Evolutionary conservation across 2,797 vertebrate genomes (phyloP), one percentile per base, ranked within the genome.

Genomic region (Otolemur crassicaudatus): DNA sequence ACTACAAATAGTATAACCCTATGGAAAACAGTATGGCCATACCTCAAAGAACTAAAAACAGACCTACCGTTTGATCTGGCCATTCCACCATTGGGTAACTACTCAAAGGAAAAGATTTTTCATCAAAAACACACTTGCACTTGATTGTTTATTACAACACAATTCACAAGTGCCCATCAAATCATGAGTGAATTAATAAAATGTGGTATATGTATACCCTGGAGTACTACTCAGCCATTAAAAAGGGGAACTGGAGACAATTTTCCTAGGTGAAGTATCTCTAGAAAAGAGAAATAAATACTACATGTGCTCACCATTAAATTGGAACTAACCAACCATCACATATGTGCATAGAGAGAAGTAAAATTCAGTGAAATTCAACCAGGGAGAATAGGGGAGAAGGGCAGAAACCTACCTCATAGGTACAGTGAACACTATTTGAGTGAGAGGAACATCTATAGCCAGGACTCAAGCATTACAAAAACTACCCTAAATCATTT

Each of bases 41-140:
- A n/a, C 31, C 65, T 67, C 31, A n/a, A n/a, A n/a, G 16, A 67
- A 34, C 31, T 67, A 9, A 34, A n/a, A 67, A 6, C n/a, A 67
- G 63, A n/a, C 17, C 3, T n/a, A 67, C 17, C 0, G 9, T 67
- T n/a, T 0, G 7, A 9, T n/a, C 31, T n/a, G n/a, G 65, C 65
- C 17, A n/a, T 67, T n/a, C 65, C 65, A 67, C 31, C n/a, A 67
- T 34, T 67, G 31, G 65, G 65, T 34, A 20, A 9, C 65, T 65
- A 65, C 63, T 29, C 27, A 67, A 67, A 67, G 65, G 65, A 67
- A 67, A n/a, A 67, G 31, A 34, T 17, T n/a, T 67, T 20, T 67
- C 17, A n/a, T n/a, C 65, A 34, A n/a, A 4, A 67, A 19, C 27
- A n/a, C 31, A 67, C 1, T 17, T n/a, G 7, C 6, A n/a, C 19